Evolutionary conservation across 2,113 vertebrate species (phyloP).

Genomic region (Bos javanicus): DNA sequence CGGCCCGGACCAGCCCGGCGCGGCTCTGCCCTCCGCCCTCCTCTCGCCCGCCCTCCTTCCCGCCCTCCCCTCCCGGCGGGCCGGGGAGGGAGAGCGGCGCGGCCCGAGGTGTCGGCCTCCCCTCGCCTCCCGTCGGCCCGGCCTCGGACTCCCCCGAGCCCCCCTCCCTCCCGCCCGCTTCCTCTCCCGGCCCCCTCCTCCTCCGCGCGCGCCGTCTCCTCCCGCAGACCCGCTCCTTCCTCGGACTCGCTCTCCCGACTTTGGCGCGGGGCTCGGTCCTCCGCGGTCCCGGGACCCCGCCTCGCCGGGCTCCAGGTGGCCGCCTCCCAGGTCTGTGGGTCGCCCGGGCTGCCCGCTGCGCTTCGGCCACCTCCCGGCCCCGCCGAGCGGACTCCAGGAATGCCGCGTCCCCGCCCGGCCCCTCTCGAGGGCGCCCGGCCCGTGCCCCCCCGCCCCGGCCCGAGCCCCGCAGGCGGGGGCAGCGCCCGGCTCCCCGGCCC

Average conservation of each 20-base stretch:
- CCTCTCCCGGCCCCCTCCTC: not conserved
- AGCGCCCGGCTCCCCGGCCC: not conserved
- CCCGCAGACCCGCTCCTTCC: slow-evolving; percentile 5
- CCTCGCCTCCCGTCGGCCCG: slow-evolving; percentile 40
- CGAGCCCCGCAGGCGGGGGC: not conserved
- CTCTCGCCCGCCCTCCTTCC: slow-evolving; percentile 28
- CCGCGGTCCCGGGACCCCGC: slow-evolving; percentile 1
- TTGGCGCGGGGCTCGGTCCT: slow-evolving; percentile 23
- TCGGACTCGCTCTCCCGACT: not conserved
- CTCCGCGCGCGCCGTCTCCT: not conserved
- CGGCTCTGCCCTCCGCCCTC: slow-evolving; percentile 42
- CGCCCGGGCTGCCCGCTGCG: not conserved
- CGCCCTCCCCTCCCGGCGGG: slow-evolving; percentile 39
- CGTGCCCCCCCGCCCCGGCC: slow-evolving; percentile 40
- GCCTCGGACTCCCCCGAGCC: slow-evolving; percentile 31
- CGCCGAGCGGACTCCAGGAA: slow-evolving; percentile 33
- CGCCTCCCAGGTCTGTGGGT: slow-evolving; percentile 24
- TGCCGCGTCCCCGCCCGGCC: slow-evolving; percentile 61
- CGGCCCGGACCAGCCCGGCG: slow-evolving; percentile 53
- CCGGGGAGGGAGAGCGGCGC: slow-evolving; percentile 46
- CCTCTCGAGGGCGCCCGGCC: slow-evolving; percentile 54
- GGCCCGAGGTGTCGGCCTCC: slow-evolving; percentile 71
- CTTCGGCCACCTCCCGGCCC: slow-evolving; percentile 27
- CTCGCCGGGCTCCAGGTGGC: slow-evolving; percentile 50
- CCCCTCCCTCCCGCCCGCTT: not conserved